A percentile compares a stretch with the other conserved stretches of the same genome.
Conservation (phyloP, 53 echinoderm and acorn worm species). For the Antedon mediterranea region DNA sequence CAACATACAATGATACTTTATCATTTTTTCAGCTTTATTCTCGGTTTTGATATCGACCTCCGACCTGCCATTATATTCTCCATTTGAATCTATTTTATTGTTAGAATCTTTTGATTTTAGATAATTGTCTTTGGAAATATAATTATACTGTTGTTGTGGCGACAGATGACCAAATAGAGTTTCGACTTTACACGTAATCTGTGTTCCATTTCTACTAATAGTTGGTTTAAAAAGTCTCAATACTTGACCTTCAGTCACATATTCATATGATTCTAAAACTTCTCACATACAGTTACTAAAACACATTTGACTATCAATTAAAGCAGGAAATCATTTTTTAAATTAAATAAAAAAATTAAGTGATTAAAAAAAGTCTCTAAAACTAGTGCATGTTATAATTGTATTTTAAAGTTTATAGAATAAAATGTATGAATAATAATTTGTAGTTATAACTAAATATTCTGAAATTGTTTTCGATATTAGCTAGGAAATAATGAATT, state of each 20-base stretch:
- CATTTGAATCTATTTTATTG: not conserved
- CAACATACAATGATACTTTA: not conserved
- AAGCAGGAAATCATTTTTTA: too few relatives aligned
- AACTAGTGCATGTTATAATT: too few relatives aligned
- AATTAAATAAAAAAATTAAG: too few relatives aligned
- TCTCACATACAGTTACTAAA: too few relatives aligned
- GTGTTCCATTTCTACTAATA: not conserved
- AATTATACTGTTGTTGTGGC: not conserved
- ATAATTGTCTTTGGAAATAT: not conserved
- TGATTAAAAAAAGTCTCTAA: too few relatives aligned
- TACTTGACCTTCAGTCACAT: not conserved
- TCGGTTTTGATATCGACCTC: not conserved
- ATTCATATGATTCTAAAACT: too few relatives aligned
- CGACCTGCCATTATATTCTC: not conserved
- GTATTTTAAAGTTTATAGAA: too few relatives aligned
- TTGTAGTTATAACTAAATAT: too few relatives aligned
- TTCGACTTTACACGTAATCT: not conserved
- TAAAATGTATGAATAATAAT: too few relatives aligned
- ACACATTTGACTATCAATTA: too few relatives aligned
- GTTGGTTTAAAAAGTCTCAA: not conserved
- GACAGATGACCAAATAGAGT: not conserved
- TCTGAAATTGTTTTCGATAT: too few relatives aligned
- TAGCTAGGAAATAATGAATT: too few relatives aligned
- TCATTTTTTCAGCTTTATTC: not conserved
- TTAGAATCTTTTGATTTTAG: not conserved